phyloP scores from a whole-genome alignment of 1,140 invertebrate genomes.

The Solen grandis region DNA sequence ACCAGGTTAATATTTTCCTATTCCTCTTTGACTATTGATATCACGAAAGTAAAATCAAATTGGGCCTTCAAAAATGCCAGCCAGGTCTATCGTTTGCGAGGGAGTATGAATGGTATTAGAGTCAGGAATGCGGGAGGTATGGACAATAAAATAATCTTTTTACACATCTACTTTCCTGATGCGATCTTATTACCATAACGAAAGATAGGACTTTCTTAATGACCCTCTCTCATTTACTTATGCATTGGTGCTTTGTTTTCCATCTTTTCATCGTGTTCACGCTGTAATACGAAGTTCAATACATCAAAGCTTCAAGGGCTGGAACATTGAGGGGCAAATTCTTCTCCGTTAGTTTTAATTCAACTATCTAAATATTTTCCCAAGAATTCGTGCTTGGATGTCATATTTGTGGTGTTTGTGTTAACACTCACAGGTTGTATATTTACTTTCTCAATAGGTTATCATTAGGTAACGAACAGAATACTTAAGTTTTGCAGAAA shows the following conservation, averaged over 20 bases:
- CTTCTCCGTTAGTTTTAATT: conserved; percentile 2
- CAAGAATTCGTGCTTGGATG: conserved; percentile 5
- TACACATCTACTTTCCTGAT: no score
- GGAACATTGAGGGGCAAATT: conserved; percentile 3
- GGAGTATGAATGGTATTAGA: no score
- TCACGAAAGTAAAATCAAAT: no score
- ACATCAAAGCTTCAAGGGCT: conserved; percentile 37
- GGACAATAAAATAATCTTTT: no score
- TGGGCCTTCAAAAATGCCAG: no score
- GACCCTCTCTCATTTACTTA: conserved; percentile 18
- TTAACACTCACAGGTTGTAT: background rate
- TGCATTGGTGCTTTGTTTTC: conserved; percentile 41
- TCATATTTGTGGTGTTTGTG: background rate
- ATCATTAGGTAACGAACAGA: background rate
- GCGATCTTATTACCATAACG: no score
- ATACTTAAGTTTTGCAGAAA: no score
- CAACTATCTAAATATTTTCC: background rate
- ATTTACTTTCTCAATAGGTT: background rate
- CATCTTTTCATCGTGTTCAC: background rate
- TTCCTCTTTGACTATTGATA: no score
- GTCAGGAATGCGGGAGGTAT: no score
- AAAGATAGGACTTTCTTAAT: no score
- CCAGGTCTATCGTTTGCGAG: no score
- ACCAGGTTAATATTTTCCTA: no score
- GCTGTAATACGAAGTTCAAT: conserved; percentile 19